Evolutionary conservation across 2,113 vertebrate genomes (phyloP), one percentile per base, ranked within the genome.

Genomic region (Eubucco bourcierii): DNA sequence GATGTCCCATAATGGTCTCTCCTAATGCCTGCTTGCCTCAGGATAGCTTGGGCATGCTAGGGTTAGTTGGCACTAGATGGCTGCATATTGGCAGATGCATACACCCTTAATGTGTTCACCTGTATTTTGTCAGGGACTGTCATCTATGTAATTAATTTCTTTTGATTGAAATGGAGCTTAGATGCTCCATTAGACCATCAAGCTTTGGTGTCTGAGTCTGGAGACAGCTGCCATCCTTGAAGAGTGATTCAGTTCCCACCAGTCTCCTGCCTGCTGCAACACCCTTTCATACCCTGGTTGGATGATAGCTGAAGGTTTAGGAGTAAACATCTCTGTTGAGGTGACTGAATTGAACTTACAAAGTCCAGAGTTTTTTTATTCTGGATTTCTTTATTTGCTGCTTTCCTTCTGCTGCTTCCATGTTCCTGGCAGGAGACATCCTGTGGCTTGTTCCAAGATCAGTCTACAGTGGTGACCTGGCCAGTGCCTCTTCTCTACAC

Each of bases 251-350:
- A 20, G 13, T 56, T 50, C 28, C 63, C 67, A 1, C 37, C 39
- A 53, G 18, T 8, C 19, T 63, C 25, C 23, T 61, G 53, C 16
- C 16, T 75, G 25, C 39, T 80, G 24, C 7, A 25, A 2, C 17
- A 53, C 7, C 3, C 29, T 7, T 1, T 52, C 6, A 0, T 55
- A 17, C 11, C n/a, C n/a, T 70, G 16, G 28, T 2, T 80, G 33
- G 41, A 5, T 63, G 46, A 44, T 11, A 53, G 29, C 25, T 86
- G 53, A 15, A 80, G 46, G 10, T 95, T 61, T 68, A 50, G 50
- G 23, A 80, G 15, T 17, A 58, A 10, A 34, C 52, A 68, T 6
- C 8, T 70, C 52, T 86, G 6, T 52, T 70, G 59, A 74, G 10
- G 12, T 14, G 60, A 33, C 10, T 53, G 37, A 71, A 41, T 23